phyloP scores from a whole-genome alignment of 1,140 invertebrate genomes.

The Papilio polyxenes region DNA sequence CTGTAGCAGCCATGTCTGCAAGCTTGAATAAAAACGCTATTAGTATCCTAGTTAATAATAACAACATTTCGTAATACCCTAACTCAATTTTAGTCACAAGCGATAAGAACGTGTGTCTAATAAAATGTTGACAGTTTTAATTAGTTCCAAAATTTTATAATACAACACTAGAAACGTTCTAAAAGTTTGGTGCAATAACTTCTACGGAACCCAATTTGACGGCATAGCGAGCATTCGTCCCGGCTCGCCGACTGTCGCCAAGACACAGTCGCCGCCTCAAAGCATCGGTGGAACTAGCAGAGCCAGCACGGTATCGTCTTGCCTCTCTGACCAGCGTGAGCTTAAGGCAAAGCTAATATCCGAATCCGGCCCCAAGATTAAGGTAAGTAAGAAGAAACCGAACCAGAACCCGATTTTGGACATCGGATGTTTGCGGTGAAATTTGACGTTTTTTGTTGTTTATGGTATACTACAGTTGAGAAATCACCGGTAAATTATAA shows the following conservation, averaged over 20 bases:
- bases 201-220: constrained; percentile 26
- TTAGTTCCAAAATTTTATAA: background rate
- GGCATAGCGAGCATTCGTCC: constrained; percentile 62
- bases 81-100: background rate
- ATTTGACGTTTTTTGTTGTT: constrained; percentile 1
- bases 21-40: constrained; percentile 39
- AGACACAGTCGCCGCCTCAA: constrained; percentile 49
- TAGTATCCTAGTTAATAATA: constrained; percentile 35
- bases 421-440: background rate
- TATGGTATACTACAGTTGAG: background rate
- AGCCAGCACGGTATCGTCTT: constrained; percentile 42
- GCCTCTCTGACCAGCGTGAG: constrained; percentile 47
- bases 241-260: constrained; percentile 58
- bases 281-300: constrained; percentile 52
- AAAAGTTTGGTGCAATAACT: background rate
- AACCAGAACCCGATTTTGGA: constrained; percentile 5
- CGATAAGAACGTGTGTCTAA: background rate
- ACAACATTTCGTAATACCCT: background rate
- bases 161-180: background rate
- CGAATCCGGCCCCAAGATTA: constrained; percentile 47
- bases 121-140: background rate
- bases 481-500: background rate
- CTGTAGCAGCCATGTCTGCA: constrained; percentile 48
- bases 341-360: constrained; percentile 44
- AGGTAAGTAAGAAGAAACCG: constrained; percentile 47